These are phyloP conservation scores for Okamejei kenojei DNA, from an alignment of 2,797 vertebrate genomes.

Conservation along the genomic window DNA sequence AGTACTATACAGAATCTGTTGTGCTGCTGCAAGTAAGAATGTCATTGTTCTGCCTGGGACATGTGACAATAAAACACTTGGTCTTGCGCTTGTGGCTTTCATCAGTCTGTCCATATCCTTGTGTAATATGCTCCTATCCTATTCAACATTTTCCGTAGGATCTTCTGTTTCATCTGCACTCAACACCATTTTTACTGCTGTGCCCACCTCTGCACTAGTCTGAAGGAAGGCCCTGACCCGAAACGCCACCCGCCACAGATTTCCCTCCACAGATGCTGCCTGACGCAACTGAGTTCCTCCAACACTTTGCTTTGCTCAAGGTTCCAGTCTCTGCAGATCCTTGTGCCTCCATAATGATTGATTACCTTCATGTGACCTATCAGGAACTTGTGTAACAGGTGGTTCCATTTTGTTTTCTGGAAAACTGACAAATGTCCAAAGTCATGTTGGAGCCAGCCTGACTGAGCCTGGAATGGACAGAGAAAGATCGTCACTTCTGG, in stretches of 20 bases:
- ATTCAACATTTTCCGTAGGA: not conserved
- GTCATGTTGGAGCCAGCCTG: constrained; percentile 72
- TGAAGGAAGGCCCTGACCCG: no score
- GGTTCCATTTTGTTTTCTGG: constrained; percentile 80
- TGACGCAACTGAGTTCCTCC: no score
- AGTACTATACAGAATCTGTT: no score
- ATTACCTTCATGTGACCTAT: constrained; percentile 89
- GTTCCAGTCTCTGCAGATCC: no score
- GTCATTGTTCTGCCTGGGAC: no score
- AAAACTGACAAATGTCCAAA: constrained; percentile 92
- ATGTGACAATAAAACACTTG: no score
- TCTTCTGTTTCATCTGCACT: not conserved
- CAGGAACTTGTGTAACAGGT: constrained; percentile 77
- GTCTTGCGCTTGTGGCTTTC: not conserved
- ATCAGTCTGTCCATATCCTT: not conserved
- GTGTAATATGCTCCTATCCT: not conserved
- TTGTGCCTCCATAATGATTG: not conserved
- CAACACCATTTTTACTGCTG: not conserved
- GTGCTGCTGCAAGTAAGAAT: no score
- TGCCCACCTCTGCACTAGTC: not conserved
- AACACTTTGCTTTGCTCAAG: no score
- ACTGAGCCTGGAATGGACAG: constrained; percentile 64
- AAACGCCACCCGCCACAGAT: no score
- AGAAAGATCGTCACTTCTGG: not conserved
- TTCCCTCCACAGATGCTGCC: no score